Conservation (phyloP, 1,140 invertebrate genomes). For the Tetramorium simillimum region DNA sequence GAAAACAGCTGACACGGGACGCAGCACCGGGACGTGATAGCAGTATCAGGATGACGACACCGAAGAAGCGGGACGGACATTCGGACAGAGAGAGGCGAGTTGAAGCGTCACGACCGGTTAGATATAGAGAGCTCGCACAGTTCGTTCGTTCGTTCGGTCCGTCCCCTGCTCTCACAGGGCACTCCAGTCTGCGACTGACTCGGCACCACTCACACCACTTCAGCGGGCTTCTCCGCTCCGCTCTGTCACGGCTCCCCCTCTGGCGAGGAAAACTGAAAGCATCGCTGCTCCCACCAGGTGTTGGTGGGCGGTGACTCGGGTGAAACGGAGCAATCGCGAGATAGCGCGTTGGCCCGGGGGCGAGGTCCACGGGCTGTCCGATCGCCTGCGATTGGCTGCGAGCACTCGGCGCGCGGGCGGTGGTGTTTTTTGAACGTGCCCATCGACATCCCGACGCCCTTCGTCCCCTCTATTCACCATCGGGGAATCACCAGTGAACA, state of each 20-base stretch:
- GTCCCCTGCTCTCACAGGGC: constrained; percentile 85
- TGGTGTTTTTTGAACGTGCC: constrained; percentile 60
- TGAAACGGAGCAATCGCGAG: constrained; percentile 61
- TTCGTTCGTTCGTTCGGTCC: constrained; percentile 79
- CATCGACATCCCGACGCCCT: constrained; percentile 54
- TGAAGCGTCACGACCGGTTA: constrained; percentile 71
- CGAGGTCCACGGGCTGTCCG: constrained; percentile 14
- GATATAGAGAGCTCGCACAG: constrained; percentile 62
- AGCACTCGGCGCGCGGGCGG: constrained; percentile 62
- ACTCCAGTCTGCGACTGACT: constrained; percentile 86
- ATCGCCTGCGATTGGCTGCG: constrained; percentile 55
- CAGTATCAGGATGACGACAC: not conserved
- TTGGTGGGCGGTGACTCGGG: constrained; percentile 39
- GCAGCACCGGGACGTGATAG: not conserved
- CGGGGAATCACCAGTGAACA: constrained; percentile 47
- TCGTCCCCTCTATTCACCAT: constrained; percentile 49
- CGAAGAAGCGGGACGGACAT: constrained; percentile 41
- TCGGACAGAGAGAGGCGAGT: constrained; percentile 66
- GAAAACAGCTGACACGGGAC: constrained; percentile 43
- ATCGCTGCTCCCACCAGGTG: constrained; percentile 69
- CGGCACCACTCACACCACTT: constrained; percentile 84
- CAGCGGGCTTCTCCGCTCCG: constrained; percentile 79
- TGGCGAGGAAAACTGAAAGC: constrained; percentile 80
- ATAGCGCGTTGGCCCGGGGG: constrained; percentile 9
- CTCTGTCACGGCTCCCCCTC: constrained; percentile 80